Evolutionary conservation across 2,797 vertebrate species (phyloP).

Genomic region (Anableps anableps): DNA sequence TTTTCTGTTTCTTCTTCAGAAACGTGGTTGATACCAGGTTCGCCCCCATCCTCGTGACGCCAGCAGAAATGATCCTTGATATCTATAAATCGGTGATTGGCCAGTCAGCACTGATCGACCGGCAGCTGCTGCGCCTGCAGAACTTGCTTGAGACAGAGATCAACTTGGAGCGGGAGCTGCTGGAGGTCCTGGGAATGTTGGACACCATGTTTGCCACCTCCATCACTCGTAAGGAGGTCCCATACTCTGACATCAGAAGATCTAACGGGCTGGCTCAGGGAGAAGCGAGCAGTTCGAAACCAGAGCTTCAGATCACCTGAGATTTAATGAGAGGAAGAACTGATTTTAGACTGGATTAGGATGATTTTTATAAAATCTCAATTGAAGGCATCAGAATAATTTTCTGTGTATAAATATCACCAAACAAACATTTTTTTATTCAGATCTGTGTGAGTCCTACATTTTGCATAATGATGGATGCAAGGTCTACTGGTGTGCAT

Average conservation of each 20-base stretch:
- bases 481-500: conserved; percentile 1
- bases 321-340: not conserved
- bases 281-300: conserved; percentile 39
- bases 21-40: conserved; percentile 90
- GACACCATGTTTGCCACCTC: conserved; percentile 93
- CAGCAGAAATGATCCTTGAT: conserved; percentile 91
- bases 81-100: conserved; percentile 89
- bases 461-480: not conserved
- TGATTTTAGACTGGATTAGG: conserved; percentile 28
- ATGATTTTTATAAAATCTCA: conserved; percentile 20
- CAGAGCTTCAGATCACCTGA: conserved; percentile 70
- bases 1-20: conserved; percentile 69
- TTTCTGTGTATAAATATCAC: conserved; percentile 3
- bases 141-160: conserved; percentile 90
- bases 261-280: conserved; percentile 70
- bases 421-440: not conserved
- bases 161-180: conserved; percentile 89
- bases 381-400: conserved; percentile 27
- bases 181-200: conserved; percentile 96
- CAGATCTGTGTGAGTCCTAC: not conserved
- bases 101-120: conserved; percentile 89
- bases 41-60: conserved; percentile 84
- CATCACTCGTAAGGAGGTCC: conserved; percentile 79
- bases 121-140: conserved; percentile 89
- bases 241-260: conserved; percentile 55